Evolutionary conservation across 2,113 vertebrate species (phyloP), one percentile per base, ranked within the genome.

Genomic region (Cavia porcellus): DNA sequence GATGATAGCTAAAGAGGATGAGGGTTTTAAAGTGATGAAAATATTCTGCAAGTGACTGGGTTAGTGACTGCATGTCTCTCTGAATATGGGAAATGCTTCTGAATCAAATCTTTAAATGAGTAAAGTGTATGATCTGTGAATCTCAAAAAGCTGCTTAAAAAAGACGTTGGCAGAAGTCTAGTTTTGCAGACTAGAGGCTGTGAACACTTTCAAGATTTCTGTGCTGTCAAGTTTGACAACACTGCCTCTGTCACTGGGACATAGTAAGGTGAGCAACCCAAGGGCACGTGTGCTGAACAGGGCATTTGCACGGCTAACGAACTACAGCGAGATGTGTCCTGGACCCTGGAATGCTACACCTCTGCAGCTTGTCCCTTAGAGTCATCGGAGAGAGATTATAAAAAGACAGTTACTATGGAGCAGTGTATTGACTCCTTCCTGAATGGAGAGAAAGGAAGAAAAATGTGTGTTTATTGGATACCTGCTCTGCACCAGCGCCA

Each of bases 271-370:
- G 35, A 82, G 70, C 28, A 28, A 47, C 79, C 68, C 13, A 15
- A 52, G 68, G 25, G 28, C 4, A 0, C 0, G 19, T 0, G 0
- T 4, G 1, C 38, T 45, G 47, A 19, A 0, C 32, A 50, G 42
- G 0, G 11, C 35, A 3, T 10, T 66, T 28, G 10, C 6, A 12
- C 17, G 20, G 38, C 83, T 28, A 15, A 2, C 0, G 35, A 59
- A 10, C 24, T 10, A 24, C 79, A 22, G 5, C 3, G 5, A 13
- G 81, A 14, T 20, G 30, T 32, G n/a, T 85, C 38, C 30, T n/a
- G 35, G 61, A 52, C 22, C 28, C 52, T 47, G 52, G 55, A 24
- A 61, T 5, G 9, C 81, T 0, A 0, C 57, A n/a, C 19, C 25
- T 32, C 35, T 7, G 28, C 22, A n/a, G 17, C 59, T 86, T 61